These are phyloP conservation scores for Lampropteryx suffumata DNA, from an alignment of 2,888 invertebrate species.

Conservation along the genomic window DNA sequence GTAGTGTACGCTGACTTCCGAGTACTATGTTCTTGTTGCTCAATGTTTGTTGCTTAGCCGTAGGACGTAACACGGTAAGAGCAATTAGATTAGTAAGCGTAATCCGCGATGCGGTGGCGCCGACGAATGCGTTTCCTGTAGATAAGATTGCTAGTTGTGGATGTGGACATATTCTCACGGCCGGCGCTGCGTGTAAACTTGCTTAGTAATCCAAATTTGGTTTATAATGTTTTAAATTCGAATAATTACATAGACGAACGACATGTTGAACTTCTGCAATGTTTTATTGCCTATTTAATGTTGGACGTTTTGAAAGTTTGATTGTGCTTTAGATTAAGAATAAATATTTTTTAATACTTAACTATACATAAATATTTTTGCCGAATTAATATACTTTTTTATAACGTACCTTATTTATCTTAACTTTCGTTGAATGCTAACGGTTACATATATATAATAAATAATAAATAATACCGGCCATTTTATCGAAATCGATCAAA, in stretches of 20 bases:
- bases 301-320: too few relatives aligned
- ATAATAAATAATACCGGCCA: too few relatives aligned
- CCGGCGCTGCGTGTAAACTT: constrained; percentile 22
- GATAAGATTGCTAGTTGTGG: constrained; percentile 64
- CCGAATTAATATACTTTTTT: too few relatives aligned
- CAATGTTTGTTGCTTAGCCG: constrained; percentile 27
- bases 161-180: constrained; percentile 56
- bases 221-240: constrained; percentile 11
- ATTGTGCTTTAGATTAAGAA: too few relatives aligned
- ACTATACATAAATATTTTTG: too few relatives aligned
- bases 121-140: constrained; percentile 69
- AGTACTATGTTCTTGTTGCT: constrained; percentile 19
- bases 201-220: constrained; percentile 14
- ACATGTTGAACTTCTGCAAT: too few relatives aligned
- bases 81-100: constrained; percentile 52
- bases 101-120: constrained; percentile 65
- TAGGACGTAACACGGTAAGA: constrained; percentile 43
- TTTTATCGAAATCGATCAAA: too few relatives aligned
- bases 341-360: too few relatives aligned
- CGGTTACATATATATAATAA: too few relatives aligned
- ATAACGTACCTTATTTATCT: too few relatives aligned
- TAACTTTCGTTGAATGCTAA: too few relatives aligned
- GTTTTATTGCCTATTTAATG: too few relatives aligned
- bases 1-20: neutral
- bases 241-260: neutral